Evolutionary conservation across 2,888 invertebrate species (phyloP).

Genomic region (Eupithecia subumbrata): DNA sequence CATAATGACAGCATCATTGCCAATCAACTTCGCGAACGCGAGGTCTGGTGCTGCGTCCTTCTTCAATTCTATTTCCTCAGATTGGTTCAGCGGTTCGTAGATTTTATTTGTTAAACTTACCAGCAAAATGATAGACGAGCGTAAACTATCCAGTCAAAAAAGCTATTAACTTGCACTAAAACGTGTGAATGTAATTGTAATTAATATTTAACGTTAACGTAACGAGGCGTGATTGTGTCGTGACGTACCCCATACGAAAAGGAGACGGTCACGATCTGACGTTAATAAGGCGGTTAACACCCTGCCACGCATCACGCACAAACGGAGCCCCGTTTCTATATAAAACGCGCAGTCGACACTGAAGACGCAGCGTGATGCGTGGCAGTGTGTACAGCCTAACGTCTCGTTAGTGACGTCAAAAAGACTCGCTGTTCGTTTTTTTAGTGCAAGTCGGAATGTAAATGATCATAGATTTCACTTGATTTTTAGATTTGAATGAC

Average conservation of each 20-base stretch:
- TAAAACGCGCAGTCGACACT: no score
- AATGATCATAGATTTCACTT: neutral
- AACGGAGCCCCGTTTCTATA: no score
- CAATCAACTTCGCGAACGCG: conserved; percentile 82
- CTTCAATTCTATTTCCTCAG: conserved; percentile 92
- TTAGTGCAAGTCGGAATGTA: neutral
- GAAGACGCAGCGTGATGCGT: no score
- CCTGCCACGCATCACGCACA: no score
- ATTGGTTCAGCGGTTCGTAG: conserved; percentile 88
- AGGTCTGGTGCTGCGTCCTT: conserved; percentile 91
- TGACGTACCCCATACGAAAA: no score
- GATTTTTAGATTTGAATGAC: neutral
- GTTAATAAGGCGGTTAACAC: no score
- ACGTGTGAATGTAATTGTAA: no score
- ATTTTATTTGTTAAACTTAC: neutral
- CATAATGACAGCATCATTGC: conserved; percentile 71
- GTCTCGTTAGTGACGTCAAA: no score
- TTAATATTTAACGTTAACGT: no score
- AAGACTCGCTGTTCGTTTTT: neutral
- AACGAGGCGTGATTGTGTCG: no score
- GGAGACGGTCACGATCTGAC: no score
- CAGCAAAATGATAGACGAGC: neutral
- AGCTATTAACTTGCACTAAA: neutral
- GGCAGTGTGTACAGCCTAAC: no score
- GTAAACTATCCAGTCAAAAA: neutral